Base-by-base conservation (phyloP, 2,113 vertebrate species). In the Verasper variegatus region DNA sequence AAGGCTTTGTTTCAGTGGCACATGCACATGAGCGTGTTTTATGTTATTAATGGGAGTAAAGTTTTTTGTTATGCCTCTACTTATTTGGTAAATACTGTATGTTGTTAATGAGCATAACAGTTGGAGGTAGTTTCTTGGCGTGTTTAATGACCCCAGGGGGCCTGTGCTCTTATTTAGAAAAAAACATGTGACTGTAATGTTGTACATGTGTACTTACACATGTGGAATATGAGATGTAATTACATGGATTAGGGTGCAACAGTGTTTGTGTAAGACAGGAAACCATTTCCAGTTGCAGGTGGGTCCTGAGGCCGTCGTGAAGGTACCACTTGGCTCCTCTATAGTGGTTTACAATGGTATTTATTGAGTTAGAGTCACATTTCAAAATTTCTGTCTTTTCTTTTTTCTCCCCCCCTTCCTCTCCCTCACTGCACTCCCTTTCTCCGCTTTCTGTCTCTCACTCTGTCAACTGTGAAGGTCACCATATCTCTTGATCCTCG, bases 401-500 rank as follows among this genome's bases (percentile, higher is more conserved):
- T 69, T 82, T 86, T 76, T 64, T 47, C n/a, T 12, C 42, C 35
- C 56, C 56, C n/a, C 14, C 35, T 26, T 55, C 35, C n/a, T 21
- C 76, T 40, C 49, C 47, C 88, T 56, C 37, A 3, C 79, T 90
- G 88, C 93, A 86, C 92, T 63, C 70, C 56, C 77, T 49, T 54
- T 94, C 93, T 93, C 47, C 54, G 0, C 80, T 82, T 49, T 82
- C 78, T 90, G 85, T 83, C 82, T 85, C 80, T 92, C 87, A 82
- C 80, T 88, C 81, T 82, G 85, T 90, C 84, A 89, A 84, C 82
- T 77, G 91, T 94, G 95, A 95, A 96, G 95, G 95, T 96, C 95
- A 95, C 94, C 90, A 86, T 92, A 94, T 95, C 95, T 94, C 94
- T 90, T 87, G 88, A 89, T 95, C 94, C 94, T 94, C 92, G 92